Evolutionary conservation across 2,888 invertebrate species (phyloP).

Genomic region (Chalcis sispes): DNA sequence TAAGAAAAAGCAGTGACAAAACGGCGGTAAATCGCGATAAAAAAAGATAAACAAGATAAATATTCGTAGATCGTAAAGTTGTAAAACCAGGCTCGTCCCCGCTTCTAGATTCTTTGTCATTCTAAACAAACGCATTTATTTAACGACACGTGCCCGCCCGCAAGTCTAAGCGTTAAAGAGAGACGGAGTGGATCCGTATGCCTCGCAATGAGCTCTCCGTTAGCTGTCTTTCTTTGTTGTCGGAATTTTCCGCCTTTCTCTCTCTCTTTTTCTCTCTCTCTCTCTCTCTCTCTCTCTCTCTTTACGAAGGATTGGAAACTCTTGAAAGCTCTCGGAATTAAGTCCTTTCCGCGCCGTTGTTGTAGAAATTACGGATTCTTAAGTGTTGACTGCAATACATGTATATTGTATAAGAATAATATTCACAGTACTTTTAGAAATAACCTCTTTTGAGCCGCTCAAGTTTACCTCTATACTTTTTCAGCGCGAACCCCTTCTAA

Average conservation of each 20-base stretch:
- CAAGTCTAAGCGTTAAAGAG: no score
- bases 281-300: not conserved
- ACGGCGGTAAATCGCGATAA: conserved; percentile 31
- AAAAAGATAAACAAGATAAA: conserved; percentile 52
- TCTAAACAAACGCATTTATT: conserved; percentile 50
- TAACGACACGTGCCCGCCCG: conserved; percentile 3
- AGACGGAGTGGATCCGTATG: no score
- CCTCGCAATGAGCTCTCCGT: no score
- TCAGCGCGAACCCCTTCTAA: not conserved
- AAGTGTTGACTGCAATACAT: conserved; percentile 32
- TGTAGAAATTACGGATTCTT: conserved; percentile 34
- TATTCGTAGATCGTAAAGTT: not conserved
- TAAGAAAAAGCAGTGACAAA: conserved; percentile 4
- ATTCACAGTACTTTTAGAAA: conserved; percentile 34
- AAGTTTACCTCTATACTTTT: not conserved
- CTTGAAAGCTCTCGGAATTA: conserved; percentile 24
- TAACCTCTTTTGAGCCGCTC: conserved; percentile 32
- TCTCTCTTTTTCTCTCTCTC: not conserved
- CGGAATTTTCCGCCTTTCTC: not conserved
- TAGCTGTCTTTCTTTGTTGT: not conserved
- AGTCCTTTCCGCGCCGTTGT: not conserved
- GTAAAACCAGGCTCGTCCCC: not conserved
- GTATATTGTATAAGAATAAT: conserved; percentile 39
- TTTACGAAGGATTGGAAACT: not conserved
- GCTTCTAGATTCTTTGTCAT: conserved; percentile 34